phyloP scores from a whole-genome alignment of 2,113 vertebrate genomes.

The Leucopsar rothschildi region DNA sequence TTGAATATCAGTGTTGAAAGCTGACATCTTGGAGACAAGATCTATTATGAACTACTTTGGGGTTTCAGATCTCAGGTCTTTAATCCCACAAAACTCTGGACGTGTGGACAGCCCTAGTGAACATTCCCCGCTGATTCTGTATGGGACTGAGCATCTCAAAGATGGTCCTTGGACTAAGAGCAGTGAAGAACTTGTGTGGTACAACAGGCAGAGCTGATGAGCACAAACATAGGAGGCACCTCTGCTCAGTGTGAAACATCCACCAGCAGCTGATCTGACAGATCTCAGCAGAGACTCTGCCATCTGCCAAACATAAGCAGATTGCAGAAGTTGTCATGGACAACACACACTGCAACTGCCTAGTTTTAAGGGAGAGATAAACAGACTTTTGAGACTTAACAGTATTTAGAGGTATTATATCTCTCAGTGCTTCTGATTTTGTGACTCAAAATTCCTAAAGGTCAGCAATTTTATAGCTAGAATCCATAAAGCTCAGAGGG shows the following conservation, averaged over 20 bases:
- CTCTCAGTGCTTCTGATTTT: not conserved
- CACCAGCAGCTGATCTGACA: not conserved
- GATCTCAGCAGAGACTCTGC: not conserved
- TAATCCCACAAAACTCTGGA: not conserved
- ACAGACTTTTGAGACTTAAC: not conserved
- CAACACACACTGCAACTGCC: not conserved
- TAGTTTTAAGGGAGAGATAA: not conserved
- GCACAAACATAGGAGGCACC: not conserved
- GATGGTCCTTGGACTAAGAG: rapidly evolving
- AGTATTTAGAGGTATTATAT: not conserved
- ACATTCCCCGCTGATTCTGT: not conserved
- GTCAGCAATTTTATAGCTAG: not conserved
- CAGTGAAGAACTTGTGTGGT: not conserved
- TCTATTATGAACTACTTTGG: not conserved
- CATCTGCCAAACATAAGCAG: not conserved
- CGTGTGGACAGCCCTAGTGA: not conserved
- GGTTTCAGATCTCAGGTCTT: not conserved
- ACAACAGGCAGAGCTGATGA: not conserved
- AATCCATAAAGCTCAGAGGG: not conserved
- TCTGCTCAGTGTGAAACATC: not conserved
- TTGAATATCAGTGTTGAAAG: not conserved
- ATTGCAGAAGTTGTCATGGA: not conserved
- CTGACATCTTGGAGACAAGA: not conserved
- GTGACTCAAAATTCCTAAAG: not conserved
- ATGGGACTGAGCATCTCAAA: not conserved